Base-by-base conservation (phyloP, 1,140 invertebrate genomes). In the Mizuhopecten yessoensis region DNA sequence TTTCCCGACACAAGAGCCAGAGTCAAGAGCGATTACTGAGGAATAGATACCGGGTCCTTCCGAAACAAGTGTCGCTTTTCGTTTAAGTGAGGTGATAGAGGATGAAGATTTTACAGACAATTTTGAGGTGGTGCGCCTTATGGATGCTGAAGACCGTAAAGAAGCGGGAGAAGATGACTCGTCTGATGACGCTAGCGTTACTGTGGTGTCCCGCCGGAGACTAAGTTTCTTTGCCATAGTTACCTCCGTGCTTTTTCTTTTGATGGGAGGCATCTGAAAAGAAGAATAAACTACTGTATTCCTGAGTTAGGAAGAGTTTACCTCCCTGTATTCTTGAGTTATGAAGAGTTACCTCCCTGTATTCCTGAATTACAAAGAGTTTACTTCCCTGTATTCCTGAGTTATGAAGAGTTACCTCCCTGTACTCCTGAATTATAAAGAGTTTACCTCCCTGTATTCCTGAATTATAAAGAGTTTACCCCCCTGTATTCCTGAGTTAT, bases 1-100 rank as follows among this genome's bases (percentile, higher is more conserved):
- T 42, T 90, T 90, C 5, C 90, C 90, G 75, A 88, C n/a, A 88
- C 88, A 49, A 29, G 90, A 90, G 15, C 90, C 90, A 23, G 90
- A 90, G 13, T 57, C 87, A 29, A 90, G 86, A 34, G 87, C 29
- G 13, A 86, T 39, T 39, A 75, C 90, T 2, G 87, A 33, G 15
- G 90, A 88, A 33, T 45, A 49, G 3, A 88, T 33, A 49, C 45
- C 90, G 34, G n/a, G 1, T 0, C 34, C 33, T 86, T 90, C 90
- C 33, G 87, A 88, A 0, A 75, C 87, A 10, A 90, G 39, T 15
- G 89, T 86, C 15, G 89, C 86, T 87, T 90, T 90, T 17, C 87
- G 86, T 13, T 86, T 90, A 17, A 90, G 34, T 33, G 89, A 90
- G 5, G 57, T 29, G 23, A 29, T 11, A 17, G 89, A 42, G 39